A percentile compares a stretch with the other conserved stretches of the same genome.
Evolutionary conservation across 2,113 vertebrate genomes (phyloP).

Genomic region (Cranoglanis bouderius): DNA sequence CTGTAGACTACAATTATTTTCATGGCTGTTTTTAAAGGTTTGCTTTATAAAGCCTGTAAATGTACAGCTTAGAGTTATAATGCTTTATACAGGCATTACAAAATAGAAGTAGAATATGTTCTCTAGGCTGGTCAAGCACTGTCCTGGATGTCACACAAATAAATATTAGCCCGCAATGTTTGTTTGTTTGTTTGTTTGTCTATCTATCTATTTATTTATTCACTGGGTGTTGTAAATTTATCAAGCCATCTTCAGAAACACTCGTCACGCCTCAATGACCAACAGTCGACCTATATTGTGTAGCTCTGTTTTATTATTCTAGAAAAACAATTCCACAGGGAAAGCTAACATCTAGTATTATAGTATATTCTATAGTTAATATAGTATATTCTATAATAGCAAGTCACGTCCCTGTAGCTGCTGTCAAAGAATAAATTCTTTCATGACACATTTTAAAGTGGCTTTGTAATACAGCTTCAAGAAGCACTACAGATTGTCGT

Average conservation of each 20-base stretch:
- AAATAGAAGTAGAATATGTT: not conserved
- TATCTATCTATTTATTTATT: not conserved
- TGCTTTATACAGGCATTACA: not conserved
- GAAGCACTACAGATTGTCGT: conserved; percentile 2
- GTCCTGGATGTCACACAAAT: not conserved
- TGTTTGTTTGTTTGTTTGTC: not conserved
- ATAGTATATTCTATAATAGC: not conserved
- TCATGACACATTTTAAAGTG: conserved; percentile 43
- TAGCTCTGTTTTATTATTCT: not conserved
- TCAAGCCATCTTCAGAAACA: not conserved
- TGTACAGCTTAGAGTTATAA: not conserved
- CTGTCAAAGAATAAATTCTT: conserved; percentile 15
- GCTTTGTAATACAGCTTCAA: conserved; percentile 29
- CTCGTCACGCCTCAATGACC: not conserved
- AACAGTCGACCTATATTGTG: not conserved
- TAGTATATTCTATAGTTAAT: not conserved
- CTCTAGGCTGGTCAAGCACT: not conserved
- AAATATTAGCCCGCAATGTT: not conserved
- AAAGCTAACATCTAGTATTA: conserved; percentile 28
- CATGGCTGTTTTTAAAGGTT: not conserved
- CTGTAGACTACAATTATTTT: not conserved
- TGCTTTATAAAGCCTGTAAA: not conserved
- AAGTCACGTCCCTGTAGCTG: conserved; percentile 6
- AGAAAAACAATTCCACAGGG: not conserved
- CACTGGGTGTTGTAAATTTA: not conserved